phyloP scores from a whole-genome alignment of 2,113 vertebrate species.

The Eurystomus gularis region DNA sequence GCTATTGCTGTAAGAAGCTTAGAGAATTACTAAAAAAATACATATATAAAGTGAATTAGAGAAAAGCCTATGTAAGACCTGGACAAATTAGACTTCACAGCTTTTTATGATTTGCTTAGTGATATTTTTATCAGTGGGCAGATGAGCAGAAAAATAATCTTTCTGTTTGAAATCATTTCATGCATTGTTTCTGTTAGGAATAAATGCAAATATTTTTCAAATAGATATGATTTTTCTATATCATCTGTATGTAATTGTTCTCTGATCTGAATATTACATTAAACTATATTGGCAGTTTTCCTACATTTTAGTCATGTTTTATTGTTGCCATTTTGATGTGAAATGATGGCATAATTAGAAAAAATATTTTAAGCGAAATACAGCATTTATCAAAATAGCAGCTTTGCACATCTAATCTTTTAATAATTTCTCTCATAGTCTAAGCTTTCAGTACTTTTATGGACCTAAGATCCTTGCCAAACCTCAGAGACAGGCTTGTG shows the following conservation, averaged over 20 bases:
- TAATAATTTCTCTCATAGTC: background rate
- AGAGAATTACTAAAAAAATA: background rate
- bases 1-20: constrained; percentile 77
- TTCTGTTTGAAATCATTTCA: background rate
- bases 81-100: background rate
- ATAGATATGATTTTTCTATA: background rate
- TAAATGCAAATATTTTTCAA: background rate
- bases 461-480: background rate
- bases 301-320: background rate
- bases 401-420: background rate
- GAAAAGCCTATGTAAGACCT: background rate
- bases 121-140: background rate
- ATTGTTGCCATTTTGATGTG: background rate
- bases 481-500: background rate
- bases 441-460: background rate
- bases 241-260: background rate
- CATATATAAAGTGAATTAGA: background rate
- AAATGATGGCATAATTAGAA: background rate
- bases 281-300: background rate
- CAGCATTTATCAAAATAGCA: background rate
- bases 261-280: background rate
- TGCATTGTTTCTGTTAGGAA: background rate
- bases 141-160: background rate
- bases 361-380: background rate
- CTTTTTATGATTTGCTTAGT: background rate